A percentile compares a stretch with the other conserved stretches of the same genome.
phyloP scores from a whole-genome alignment of 2,113 vertebrate species.

The Misgurnus mizolepis region DNA sequence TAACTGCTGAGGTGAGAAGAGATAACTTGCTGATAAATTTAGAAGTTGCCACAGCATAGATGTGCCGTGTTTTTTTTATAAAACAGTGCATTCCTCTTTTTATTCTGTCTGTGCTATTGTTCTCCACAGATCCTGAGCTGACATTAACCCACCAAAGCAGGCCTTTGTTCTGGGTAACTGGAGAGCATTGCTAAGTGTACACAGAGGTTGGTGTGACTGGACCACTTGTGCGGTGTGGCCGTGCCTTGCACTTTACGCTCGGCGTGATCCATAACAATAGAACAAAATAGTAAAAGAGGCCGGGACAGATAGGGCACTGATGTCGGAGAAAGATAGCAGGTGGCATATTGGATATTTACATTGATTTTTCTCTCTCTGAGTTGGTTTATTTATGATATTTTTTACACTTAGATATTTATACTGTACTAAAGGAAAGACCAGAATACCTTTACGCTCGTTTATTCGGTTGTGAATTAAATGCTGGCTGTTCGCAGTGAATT shows the following conservation, averaged over 20 bases:
- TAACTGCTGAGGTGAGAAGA: slow-evolving; percentile 70
- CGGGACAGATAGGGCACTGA: slow-evolving; percentile 46
- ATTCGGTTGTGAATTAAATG: neutral
- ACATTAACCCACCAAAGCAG: slow-evolving; percentile 74
- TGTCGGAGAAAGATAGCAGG: slow-evolving; percentile 30
- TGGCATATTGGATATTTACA: neutral
- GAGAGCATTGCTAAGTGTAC: slow-evolving; percentile 71
- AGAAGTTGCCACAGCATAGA: slow-evolving; percentile 56
- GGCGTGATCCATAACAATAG: slow-evolving; percentile 55
- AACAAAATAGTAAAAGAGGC: slow-evolving; percentile 47
- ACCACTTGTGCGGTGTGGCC: slow-evolving; percentile 66
- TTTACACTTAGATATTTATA: neutral
- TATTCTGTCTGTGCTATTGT: slow-evolving; percentile 62
- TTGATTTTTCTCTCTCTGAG: slow-evolving; percentile 2
- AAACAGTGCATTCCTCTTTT: slow-evolving; percentile 69
- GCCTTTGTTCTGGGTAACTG: slow-evolving; percentile 75
- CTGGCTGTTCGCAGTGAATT: neutral
- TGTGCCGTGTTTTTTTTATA: slow-evolving; percentile 62
- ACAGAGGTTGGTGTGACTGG: slow-evolving; percentile 71
- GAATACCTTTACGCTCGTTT: neutral
- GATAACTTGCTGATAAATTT: slow-evolving; percentile 72
- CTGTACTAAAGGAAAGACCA: neutral
- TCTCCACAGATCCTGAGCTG: slow-evolving; percentile 66
- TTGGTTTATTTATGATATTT: neutral
- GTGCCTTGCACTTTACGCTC: slow-evolving; percentile 68